A percentile compares a stretch with the other conserved stretches of the same genome.
Conservation (phyloP, 2,888 invertebrate genomes). For the Bembecia ichneumoniformis region DNA sequence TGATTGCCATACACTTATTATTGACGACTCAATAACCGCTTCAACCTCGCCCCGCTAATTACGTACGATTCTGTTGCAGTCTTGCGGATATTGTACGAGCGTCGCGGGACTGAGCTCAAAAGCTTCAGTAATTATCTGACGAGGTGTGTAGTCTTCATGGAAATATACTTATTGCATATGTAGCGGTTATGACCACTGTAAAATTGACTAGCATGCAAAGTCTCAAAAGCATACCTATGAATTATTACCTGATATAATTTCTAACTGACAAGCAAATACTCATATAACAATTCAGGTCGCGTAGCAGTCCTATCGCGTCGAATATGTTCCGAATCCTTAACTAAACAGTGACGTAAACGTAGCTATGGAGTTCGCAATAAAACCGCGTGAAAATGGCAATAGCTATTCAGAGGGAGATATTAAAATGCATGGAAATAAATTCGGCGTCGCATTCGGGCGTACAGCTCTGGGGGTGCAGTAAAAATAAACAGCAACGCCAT, state of each 20-base stretch:
- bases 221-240: no score
- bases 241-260: no score
- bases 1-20: constrained; percentile 36
- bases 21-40: constrained; percentile 41
- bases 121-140: no score
- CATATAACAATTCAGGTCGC: no score
- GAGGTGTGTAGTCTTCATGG: no score
- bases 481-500: constrained; percentile 74
- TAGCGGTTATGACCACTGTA: no score
- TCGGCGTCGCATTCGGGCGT: constrained; percentile 74
- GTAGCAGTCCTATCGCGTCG: no score
- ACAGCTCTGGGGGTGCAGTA: constrained; percentile 70
- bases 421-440: constrained; percentile 74
- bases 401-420: constrained; percentile 72
- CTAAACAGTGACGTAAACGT: constrained; percentile 39
- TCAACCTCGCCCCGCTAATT: constrained; percentile 33
- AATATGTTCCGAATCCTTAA: constrained; percentile 21
- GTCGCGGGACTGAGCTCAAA: no score
- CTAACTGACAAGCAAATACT: no score
- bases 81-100: no score
- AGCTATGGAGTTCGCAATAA: constrained; percentile 56
- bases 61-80: constrained; percentile 16
- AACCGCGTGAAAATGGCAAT: constrained; percentile 71
- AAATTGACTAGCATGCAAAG: no score
- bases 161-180: no score